Evolutionary conservation across 2,113 vertebrate genomes (phyloP).

Genomic region (Ceyx melanurus): DNA sequence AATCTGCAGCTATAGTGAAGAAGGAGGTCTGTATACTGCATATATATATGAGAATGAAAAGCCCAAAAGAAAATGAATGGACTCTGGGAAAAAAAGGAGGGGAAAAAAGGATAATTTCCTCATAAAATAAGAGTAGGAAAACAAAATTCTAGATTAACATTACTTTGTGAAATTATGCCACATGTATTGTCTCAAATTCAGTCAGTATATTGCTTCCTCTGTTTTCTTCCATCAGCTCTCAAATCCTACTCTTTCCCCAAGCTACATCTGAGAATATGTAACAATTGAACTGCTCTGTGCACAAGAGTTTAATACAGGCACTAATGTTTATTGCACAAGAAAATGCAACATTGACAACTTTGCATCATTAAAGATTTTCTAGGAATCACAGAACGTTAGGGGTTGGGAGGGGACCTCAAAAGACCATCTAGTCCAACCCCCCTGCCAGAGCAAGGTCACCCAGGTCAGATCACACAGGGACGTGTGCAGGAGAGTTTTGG

Average conservation of each 20-base stretch:
- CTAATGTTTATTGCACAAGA: neutral
- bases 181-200: neutral
- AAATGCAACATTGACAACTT: neutral
- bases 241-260: neutral
- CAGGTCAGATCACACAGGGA: too few species aligned
- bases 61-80: neutral
- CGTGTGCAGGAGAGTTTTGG: too few species aligned
- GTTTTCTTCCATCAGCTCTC: neutral
- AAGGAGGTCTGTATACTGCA: neutral
- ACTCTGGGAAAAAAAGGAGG: neutral
- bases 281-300: neutral
- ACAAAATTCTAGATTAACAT: neutral
- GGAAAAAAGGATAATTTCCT: neutral
- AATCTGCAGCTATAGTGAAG: neutral
- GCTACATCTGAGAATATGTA: neutral
- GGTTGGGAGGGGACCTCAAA: too few species aligned
- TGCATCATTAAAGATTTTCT: neutral
- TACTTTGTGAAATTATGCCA: neutral
- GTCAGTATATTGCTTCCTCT: accelerated
- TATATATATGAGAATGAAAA: neutral
- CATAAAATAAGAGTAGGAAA: neutral
- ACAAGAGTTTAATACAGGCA: neutral
- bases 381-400: neutral
- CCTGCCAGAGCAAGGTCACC: too few species aligned
- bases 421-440: too few species aligned